Percentiles rank a stretch among this genome's conserved stretches.
These are phyloP conservation scores for Maconellicoccus hirsutus DNA, from an alignment of 1,140 invertebrate genomes.

Conservation along the genomic window DNA sequence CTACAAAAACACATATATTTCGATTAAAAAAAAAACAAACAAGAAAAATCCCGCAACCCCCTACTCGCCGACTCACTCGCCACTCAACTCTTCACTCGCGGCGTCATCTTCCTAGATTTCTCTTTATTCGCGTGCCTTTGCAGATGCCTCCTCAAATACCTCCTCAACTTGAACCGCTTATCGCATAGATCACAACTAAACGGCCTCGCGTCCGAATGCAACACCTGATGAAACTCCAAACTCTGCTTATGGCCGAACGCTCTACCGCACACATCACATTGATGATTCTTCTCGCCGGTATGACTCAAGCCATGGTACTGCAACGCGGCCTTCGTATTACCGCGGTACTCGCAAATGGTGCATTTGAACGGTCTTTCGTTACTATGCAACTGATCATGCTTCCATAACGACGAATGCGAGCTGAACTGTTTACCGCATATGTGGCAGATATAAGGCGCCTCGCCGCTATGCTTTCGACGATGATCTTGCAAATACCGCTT, in stretches of 20 bases:
- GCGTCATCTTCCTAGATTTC: too few relatives aligned
- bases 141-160: constrained; percentile 25
- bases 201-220: not conserved
- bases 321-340: too few relatives aligned
- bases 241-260: not conserved
- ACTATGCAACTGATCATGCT: constrained; percentile 43
- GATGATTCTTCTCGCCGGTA: not conserved
- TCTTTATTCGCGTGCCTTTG: constrained; percentile 12
- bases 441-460: constrained; percentile 50
- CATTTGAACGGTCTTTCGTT: constrained; percentile 39
- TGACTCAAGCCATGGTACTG: too few relatives aligned
- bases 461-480: constrained; percentile 40
- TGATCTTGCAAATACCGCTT: constrained; percentile 28
- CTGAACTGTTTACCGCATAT: constrained; percentile 41
- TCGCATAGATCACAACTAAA: not conserved
- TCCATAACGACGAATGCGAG: constrained; percentile 38
- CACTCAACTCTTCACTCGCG: too few relatives aligned
- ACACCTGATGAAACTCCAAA: not conserved
- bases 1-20: too few relatives aligned
- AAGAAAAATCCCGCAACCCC: too few relatives aligned
- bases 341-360: too few relatives aligned
- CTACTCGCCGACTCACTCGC: too few relatives aligned
- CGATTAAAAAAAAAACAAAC: too few relatives aligned
- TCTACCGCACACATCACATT: constrained; percentile 12
- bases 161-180: constrained; percentile 25